A percentile compares a stretch with the other conserved stretches of the same genome.
These are phyloP conservation scores for Parazoanthus darwini DNA, from an alignment of 92 coral and sea anemone genomes.

Conservation along the genomic window DNA sequence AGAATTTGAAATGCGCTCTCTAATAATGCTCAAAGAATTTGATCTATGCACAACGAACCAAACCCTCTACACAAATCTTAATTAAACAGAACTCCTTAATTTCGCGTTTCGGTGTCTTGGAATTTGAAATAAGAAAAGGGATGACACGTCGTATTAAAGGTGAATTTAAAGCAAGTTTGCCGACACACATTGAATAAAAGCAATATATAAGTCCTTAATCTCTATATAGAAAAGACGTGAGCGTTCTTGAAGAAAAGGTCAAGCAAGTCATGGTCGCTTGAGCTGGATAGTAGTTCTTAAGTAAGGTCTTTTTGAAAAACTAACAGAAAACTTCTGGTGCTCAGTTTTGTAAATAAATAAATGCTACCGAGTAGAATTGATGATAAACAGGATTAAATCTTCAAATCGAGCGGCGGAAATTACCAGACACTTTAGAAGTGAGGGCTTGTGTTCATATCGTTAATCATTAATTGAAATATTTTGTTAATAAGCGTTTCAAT, in stretches of 20 bases:
- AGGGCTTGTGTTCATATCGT: constrained; percentile 23
- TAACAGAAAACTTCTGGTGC: constrained; percentile 40
- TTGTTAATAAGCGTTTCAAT: constrained; percentile 24
- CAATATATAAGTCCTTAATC: constrained; percentile 21
- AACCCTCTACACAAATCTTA: constrained; percentile 16
- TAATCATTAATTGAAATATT: constrained; percentile 40
- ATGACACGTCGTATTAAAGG: constrained; percentile 33
- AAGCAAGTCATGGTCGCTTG: constrained; percentile 1
- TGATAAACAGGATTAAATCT: constrained; percentile 44
- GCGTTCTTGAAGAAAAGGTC: constrained; percentile 15
- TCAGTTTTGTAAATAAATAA: constrained; percentile 43
- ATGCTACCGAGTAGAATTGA: constrained; percentile 24
- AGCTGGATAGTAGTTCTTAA: constrained; percentile 17
- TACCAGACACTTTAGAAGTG: constrained; percentile 41
- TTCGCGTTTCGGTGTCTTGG: constrained; percentile 37
- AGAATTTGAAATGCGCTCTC: background rate
- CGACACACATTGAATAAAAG: constrained; percentile 31
- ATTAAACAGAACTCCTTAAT: constrained; percentile 42
- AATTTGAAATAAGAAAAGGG: constrained; percentile 22
- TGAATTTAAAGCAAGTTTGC: constrained; percentile 31
- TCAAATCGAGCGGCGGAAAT: constrained; percentile 47
- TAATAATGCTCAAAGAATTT: constrained; percentile 19
- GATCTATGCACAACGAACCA: constrained; percentile 9
- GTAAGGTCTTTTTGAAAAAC: constrained; percentile 41
- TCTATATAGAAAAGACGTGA: background rate